Base-by-base conservation (phyloP, 2,113 vertebrate genomes). In the Neolamprologus kungweensis region DNA sequence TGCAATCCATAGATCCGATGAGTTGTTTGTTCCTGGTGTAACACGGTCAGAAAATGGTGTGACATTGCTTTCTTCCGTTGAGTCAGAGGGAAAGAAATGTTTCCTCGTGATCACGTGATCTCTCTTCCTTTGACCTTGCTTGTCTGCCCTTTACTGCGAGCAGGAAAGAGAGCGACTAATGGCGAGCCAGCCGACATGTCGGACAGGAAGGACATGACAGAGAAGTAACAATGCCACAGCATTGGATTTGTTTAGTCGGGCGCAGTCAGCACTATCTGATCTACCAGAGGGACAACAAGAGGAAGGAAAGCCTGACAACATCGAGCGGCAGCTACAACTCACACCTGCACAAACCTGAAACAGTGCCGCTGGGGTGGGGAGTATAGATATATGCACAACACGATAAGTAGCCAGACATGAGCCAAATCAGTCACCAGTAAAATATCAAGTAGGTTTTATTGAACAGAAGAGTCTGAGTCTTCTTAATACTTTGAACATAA, bases 201-300 rank as follows among this genome's bases (percentile, higher is more conserved):
- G 45, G 83, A 88, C 80, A 88, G 87, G 82, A 45, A 88, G 88
- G 81, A 45, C n/a, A 31, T 73, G 78, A 31, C n/a, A 19, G 17
- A 83, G 68, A 86, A n/a, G 82, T n/a, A n/a, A 33, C 87, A 89
- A 82, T 88, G 87, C 55, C 81, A 85, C 90, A 93, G 94, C 90
- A 93, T 85, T 85, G 81, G 45, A 50, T 89, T 54, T 82, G 90
- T 90, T 90, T 81, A 55, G 86, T 84, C 75, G 81, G 3, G 81
- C 26, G 19, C 33, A 42, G 80, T 86, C 91, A 63, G 78, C 87
- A 17, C 53, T 84, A 88, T 94, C 84, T 93, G 87, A 91, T 86
- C 85, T 78, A 63, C 60, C 80, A 35, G 42, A 82, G 81, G 73
- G 50, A 83, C 75, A 81, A 85, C 53, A 60, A 75, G 63, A 89